These are phyloP conservation scores for Lagopus leucura DNA, from an alignment of 2,113 vertebrate species.

Conservation along the genomic window DNA sequence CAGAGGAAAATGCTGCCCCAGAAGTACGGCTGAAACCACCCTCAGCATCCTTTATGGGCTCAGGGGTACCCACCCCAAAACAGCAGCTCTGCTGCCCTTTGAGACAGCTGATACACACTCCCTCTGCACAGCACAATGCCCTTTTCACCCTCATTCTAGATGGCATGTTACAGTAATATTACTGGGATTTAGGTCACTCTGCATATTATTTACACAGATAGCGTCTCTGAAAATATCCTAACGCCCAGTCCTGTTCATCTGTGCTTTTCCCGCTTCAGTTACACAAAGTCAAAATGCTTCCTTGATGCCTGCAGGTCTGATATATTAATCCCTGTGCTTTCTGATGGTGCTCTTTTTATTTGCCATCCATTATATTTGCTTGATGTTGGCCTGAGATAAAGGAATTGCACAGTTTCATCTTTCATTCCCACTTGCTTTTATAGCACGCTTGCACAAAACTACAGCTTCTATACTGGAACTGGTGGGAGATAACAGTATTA, in stretches of 20 bases:
- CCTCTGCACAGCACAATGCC: neutral
- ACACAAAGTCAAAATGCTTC: neutral
- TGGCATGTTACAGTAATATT: neutral
- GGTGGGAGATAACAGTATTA: neutral
- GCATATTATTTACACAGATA: neutral
- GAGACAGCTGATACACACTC: fast-evolving
- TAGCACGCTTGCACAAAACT: neutral
- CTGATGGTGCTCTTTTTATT: neutral
- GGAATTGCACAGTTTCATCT: neutral
- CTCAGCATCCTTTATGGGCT: neutral
- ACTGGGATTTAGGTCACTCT: constrained; percentile 20
- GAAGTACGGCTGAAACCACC: neutral
- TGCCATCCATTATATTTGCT: neutral
- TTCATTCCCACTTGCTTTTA: neutral
- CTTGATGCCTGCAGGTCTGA: constrained; percentile 16
- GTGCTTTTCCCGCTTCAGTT: constrained; percentile 9
- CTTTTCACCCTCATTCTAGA: neutral
- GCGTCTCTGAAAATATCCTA: constrained; percentile 22
- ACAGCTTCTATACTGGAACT: neutral
- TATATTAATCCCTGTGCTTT: neutral
- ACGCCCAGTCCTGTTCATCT: neutral
- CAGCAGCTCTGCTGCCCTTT: neutral
- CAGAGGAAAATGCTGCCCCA: neutral
- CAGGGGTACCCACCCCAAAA: neutral
- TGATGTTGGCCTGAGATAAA: neutral